Evolutionary conservation across 2,888 invertebrate species (phyloP).

Genomic region (Fabriciana adippe): DNA sequence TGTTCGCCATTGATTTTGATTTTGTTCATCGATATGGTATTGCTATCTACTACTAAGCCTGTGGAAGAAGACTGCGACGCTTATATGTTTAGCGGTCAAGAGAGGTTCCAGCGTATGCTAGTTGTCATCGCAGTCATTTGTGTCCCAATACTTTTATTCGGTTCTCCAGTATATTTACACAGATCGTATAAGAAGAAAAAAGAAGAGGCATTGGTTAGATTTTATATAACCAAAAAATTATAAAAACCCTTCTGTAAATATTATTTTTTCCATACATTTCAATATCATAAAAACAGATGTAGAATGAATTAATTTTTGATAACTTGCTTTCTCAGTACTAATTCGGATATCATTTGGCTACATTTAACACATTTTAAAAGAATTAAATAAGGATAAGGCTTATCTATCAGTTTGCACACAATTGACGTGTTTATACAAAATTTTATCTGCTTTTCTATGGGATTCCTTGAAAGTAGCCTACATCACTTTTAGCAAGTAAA

Average conservation of each 20-base stretch:
- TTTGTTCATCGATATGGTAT: conserved; percentile 89
- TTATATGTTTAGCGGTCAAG: conserved; percentile 82
- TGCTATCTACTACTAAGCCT: conserved; percentile 65
- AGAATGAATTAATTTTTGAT: no score
- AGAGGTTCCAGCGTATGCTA: conserved; percentile 81
- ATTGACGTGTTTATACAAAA: no score
- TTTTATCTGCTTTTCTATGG: no score
- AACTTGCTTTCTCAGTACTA: no score
- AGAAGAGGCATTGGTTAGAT: conserved; percentile 43
- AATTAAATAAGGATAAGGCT: no score
- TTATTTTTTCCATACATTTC: no score
- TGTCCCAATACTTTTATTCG: conserved; percentile 88
- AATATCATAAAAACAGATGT: no score
- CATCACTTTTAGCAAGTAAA: no score
- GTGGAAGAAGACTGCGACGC: conserved; percentile 67
- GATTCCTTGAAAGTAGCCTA: no score
- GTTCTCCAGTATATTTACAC: conserved; percentile 85
- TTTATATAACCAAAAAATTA: background rate
- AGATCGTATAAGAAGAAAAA: conserved; percentile 46
- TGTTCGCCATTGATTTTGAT: conserved; percentile 90
- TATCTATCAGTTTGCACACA: no score
- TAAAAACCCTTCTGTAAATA: background rate
- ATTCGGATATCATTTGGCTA: no score
- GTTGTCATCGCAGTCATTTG: conserved; percentile 83
- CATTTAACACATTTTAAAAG: no score